Conservation (phyloP, 2,888 invertebrate genomes). For the Listrodromus nycthemerus region DNA sequence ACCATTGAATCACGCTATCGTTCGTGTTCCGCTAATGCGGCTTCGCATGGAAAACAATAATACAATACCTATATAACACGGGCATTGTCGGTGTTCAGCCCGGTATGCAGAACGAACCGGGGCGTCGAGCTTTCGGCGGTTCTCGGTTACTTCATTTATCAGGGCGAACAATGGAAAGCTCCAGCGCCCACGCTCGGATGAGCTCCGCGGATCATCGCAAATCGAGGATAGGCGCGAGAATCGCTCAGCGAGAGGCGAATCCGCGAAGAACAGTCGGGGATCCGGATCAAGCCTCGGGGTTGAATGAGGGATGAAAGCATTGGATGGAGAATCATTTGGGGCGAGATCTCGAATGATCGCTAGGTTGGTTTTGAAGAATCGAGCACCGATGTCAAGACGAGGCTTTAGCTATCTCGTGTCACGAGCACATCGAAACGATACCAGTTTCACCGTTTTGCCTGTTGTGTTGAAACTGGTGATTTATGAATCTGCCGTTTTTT, state of each 20-base stretch:
- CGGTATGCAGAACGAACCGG: slow-evolving; percentile 17
- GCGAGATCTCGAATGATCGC: neutral
- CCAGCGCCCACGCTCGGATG: slow-evolving; percentile 44
- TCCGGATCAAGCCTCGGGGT: neutral
- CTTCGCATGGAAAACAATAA: slow-evolving; percentile 65
- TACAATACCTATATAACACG: slow-evolving; percentile 74
- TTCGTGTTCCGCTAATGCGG: slow-evolving; percentile 1
- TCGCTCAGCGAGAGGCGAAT: slow-evolving; percentile 42
- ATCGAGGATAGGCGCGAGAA: slow-evolving; percentile 61
- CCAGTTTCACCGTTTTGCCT: neutral
- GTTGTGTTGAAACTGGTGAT: too few species aligned
- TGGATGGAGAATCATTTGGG: neutral
- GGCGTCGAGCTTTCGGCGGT: slow-evolving; percentile 68
- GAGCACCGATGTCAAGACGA: neutral
- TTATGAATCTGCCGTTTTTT: too few species aligned
- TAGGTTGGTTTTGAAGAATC: neutral
- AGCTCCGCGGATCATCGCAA: slow-evolving; percentile 64
- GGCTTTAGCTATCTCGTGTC: neutral
- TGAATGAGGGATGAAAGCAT: neutral
- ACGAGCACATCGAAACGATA: neutral
- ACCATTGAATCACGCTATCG: slow-evolving; percentile 73
- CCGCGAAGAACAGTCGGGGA: slow-evolving; percentile 37
- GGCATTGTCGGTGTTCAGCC: slow-evolving; percentile 26
- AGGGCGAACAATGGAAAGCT: slow-evolving; percentile 78
- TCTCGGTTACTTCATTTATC: slow-evolving; percentile 80